Evolutionary conservation across 1,140 invertebrate genomes (phyloP).

Genomic region (Scylla paramamosain): DNA sequence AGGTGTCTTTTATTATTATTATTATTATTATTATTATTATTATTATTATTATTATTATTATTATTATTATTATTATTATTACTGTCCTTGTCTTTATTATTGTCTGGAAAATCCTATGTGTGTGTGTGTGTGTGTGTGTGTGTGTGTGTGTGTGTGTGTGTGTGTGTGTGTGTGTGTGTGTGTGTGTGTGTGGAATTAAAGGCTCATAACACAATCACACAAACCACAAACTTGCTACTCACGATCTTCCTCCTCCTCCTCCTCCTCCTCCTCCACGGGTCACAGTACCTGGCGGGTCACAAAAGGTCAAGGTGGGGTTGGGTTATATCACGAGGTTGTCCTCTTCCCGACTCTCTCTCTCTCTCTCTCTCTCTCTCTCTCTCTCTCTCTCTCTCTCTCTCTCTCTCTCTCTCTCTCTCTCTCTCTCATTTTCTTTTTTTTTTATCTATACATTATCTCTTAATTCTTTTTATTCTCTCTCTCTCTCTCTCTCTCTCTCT

Average conservation of each 20-base stretch:
- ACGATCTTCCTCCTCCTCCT: neutral
- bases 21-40: too few species aligned
- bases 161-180: too few species aligned
- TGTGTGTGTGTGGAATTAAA: too few species aligned
- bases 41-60: too few species aligned
- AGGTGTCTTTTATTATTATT: too few species aligned
- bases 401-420: neutral
- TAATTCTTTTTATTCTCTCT: neutral
- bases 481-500: neutral
- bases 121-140: too few species aligned
- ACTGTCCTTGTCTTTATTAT: too few species aligned
- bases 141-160: too few species aligned
- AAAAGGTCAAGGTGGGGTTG: neutral
- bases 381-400: neutral
- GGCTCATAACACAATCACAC: too few species aligned
- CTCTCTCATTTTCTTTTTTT: too few species aligned
- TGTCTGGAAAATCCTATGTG: too few species aligned
- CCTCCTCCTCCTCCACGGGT: neutral
- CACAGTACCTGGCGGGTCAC: neutral
- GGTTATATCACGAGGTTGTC: slow-evolving; percentile 12
- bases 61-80: too few species aligned
- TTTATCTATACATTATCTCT: neutral
- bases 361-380: neutral
- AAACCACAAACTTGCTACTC: neutral
- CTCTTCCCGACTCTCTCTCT: neutral